A percentile compares a stretch with the other conserved stretches of the same genome.
Evolutionary conservation across 2,797 vertebrate species (phyloP).

Genomic region (Pseudocheirus occidentalis): DNA sequence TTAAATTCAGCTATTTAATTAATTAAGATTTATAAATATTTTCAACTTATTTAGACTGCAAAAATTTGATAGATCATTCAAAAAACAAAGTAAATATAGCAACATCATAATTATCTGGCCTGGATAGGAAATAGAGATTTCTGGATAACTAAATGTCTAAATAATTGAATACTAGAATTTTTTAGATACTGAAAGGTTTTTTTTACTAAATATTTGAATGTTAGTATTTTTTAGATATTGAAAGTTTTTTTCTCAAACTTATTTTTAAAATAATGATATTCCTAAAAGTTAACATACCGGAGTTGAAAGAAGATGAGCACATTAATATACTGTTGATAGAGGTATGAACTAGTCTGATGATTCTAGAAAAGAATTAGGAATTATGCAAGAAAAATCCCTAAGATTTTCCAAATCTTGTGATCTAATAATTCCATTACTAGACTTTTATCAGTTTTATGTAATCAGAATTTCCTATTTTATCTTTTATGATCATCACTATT

Average conservation of each 20-base stretch:
- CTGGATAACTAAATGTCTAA: conserved; percentile 1
- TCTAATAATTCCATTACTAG: background rate
- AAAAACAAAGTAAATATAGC: background rate
- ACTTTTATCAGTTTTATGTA: background rate
- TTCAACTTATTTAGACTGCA: background rate
- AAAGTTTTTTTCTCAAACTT: background rate
- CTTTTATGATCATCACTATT: background rate
- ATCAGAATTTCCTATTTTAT: background rate
- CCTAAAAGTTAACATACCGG: background rate
- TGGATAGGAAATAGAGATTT: background rate
- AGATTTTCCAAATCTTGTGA: background rate
- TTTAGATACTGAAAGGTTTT: background rate
- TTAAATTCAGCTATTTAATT: background rate
- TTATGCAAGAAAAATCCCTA: background rate
- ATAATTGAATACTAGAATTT: background rate
- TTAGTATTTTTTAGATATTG: background rate
- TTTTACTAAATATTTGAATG: background rate
- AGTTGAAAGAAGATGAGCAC: background rate
- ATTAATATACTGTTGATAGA: background rate
- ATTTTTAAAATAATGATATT: background rate
- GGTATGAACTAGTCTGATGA: background rate
- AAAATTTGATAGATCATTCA: background rate
- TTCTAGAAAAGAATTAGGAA: background rate
- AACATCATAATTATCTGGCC: background rate
- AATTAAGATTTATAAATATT: background rate